Evolutionary conservation across 2,888 invertebrate species (phyloP).

Genomic region (Neoscelio sp.): DNA sequence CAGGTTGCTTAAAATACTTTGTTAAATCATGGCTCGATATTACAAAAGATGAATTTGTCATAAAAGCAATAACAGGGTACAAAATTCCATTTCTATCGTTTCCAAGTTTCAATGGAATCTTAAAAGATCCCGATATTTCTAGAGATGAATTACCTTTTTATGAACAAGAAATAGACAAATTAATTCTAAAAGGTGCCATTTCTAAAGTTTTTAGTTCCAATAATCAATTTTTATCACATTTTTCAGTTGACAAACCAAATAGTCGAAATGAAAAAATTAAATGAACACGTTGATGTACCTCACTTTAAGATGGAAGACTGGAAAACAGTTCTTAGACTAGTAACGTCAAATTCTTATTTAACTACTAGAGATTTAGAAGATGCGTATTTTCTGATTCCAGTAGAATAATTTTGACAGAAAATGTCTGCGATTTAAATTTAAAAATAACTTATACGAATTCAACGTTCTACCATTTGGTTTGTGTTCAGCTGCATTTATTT

Average conservation of each 20-base stretch:
- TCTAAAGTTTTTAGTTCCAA: neutral
- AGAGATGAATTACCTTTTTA: too few species aligned
- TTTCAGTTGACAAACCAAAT: slow-evolving; percentile 12
- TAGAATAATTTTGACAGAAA: slow-evolving; percentile 40
- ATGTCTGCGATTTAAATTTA: slow-evolving; percentile 58
- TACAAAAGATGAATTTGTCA: slow-evolving; percentile 1
- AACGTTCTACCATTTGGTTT: slow-evolving; percentile 8
- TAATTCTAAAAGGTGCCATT: slow-evolving; percentile 1
- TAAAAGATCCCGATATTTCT: too few species aligned
- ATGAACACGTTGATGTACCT: slow-evolving; percentile 43
- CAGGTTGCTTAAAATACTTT: neutral
- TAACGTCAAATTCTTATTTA: slow-evolving; percentile 35
- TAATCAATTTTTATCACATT: slow-evolving; percentile 3
- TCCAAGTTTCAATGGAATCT: too few species aligned
- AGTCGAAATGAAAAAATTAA: slow-evolving; percentile 43
- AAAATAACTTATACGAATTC: slow-evolving; percentile 1
- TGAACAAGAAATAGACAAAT: neutral
- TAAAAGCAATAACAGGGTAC: neutral
- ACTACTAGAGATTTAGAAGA: slow-evolving; percentile 53
- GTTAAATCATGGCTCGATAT: too few species aligned
- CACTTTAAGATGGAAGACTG: slow-evolving; percentile 64
- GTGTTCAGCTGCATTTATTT: neutral
- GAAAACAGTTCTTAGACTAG: slow-evolving; percentile 38
- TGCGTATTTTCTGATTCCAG: slow-evolving; percentile 50
- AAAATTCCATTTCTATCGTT: slow-evolving; percentile 7